Evolutionary conservation across 2,797 vertebrate species (phyloP), one percentile per base, ranked within the genome.

Genomic region (Neoniphon sammara): DNA sequence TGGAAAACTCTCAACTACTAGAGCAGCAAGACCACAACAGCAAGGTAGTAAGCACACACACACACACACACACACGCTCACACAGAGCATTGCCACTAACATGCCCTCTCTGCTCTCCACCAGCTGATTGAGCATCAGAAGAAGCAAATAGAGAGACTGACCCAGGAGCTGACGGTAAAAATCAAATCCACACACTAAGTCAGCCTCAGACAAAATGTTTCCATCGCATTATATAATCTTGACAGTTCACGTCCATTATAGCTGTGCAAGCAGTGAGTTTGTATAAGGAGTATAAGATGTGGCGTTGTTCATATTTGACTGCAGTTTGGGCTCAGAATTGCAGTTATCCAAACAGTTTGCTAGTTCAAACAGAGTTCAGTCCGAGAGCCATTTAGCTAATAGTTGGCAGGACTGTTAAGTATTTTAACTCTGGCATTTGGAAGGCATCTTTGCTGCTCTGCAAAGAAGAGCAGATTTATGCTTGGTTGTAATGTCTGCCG

Each of bases 91-190:
- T 5, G 30, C 18, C 7, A 12, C 6, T 53, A 49, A 79, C 20
- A 2, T 62, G 25, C 47, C n/a, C 0, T 64, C 9, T 64, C 25
- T 74, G n/a, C 17, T n/a, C 9, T 52, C 58, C 47, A 17, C 15
- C 89, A 99, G 97, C 90, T 97, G 80, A 96, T 97, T 68, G 93
- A 95, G 84, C 94, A 90, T 85, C 97, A 99, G 82, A 96, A 95
- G 85, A 93, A 95, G 70, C 94, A 95, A 80, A 96, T 97, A 63
- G 94, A 97, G 69, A 93, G 91, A 62, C 91, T 97, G 81, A 93
- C 91, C 34, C 85, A 92, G 83, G 95, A 97, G 70, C 91, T 97
- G 50, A 93, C 94, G 95, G 97, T 99, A 94, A 91, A 91, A 21
- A 21, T 5, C 23, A 55, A 17, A 31, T 34, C 7, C 36, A 53